Conservation (phyloP, 2,888 invertebrate species). For the Pediacus dermestoides region DNA sequence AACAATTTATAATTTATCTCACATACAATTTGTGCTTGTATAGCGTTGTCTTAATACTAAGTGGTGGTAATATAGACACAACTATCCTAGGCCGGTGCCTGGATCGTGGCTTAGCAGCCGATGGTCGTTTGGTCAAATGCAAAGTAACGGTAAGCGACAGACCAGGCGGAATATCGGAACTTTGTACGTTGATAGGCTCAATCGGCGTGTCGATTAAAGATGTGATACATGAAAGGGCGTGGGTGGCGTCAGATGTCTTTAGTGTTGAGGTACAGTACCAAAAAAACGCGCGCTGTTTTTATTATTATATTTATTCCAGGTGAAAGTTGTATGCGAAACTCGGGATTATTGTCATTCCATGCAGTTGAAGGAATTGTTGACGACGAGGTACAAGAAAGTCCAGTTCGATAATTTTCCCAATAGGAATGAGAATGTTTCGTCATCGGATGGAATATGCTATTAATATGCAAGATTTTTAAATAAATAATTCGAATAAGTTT, state of each 20-base stretch:
- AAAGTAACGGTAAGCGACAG: constrained; percentile 80
- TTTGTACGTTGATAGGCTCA: constrained; percentile 70
- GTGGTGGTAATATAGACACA: constrained; percentile 90
- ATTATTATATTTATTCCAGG: constrained; percentile 54
- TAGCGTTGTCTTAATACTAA: constrained; percentile 79
- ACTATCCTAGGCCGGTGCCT: constrained; percentile 84
- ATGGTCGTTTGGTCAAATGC: constrained; percentile 74
- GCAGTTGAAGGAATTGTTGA: constrained; percentile 58
- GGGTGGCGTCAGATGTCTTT: constrained; percentile 88
- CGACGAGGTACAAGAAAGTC: constrained; percentile 56
- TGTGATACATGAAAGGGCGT: constrained; percentile 92
- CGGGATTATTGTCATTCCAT: constrained; percentile 74
- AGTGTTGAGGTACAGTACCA: constrained; percentile 57
- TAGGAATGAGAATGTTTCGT: not conserved
- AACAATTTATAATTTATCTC: no score
- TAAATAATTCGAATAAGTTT: no score
- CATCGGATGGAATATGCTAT: not conserved
- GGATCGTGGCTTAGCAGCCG: constrained; percentile 84
- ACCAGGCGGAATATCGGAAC: constrained; percentile 83
- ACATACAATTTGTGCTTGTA: constrained; percentile 5
- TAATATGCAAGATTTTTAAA: no score
- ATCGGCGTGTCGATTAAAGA: constrained; percentile 90
- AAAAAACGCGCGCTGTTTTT: constrained; percentile 1
- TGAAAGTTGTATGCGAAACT: constrained; percentile 88
- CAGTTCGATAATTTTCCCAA: constrained; percentile 47